Conservation (phyloP, 2,888 invertebrate genomes). For the Conops quadrifasciatus region DNA sequence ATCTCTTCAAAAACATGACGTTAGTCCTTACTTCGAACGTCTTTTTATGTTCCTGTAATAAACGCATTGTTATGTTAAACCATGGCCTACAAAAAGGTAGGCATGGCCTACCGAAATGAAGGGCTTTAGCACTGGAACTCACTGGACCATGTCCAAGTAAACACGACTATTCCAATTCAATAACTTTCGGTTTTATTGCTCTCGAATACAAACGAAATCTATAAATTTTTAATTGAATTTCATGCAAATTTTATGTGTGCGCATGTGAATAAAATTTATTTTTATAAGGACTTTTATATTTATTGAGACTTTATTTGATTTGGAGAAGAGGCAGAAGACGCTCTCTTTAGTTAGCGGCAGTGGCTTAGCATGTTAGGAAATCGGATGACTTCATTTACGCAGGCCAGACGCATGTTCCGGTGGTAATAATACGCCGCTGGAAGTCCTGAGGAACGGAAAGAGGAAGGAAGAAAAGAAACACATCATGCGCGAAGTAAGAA, state of each 20-base stretch:
- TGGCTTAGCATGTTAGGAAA: neutral
- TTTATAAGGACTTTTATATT: conserved; percentile 8
- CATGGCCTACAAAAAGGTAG: neutral
- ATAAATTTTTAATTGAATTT: conserved; percentile 47
- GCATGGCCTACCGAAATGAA: neutral
- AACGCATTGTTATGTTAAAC: neutral
- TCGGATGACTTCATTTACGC: conserved; percentile 25
- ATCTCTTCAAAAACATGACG: no score
- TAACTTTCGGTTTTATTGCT: conserved; percentile 20
- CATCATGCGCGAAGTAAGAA: neutral
- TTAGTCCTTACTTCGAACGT: no score
- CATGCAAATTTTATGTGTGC: conserved; percentile 43
- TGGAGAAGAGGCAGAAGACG: conserved; percentile 20
- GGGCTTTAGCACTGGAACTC: conserved; percentile 35
- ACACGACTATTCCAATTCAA: conserved; percentile 20
- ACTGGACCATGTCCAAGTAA: conserved; percentile 44
- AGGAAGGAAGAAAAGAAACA: conserved; percentile 1
- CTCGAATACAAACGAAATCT: conserved; percentile 17
- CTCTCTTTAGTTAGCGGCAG: neutral
- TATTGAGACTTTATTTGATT: conserved; percentile 23
- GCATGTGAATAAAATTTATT: conserved; percentile 15
- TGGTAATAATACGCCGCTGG: conserved; percentile 5
- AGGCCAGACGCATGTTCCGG: conserved; percentile 15
- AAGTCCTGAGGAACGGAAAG: conserved; percentile 8
- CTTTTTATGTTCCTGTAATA: neutral